Evolutionary conservation across 1,140 invertebrate species (phyloP).

Genomic region (Uloborus diversus): DNA sequence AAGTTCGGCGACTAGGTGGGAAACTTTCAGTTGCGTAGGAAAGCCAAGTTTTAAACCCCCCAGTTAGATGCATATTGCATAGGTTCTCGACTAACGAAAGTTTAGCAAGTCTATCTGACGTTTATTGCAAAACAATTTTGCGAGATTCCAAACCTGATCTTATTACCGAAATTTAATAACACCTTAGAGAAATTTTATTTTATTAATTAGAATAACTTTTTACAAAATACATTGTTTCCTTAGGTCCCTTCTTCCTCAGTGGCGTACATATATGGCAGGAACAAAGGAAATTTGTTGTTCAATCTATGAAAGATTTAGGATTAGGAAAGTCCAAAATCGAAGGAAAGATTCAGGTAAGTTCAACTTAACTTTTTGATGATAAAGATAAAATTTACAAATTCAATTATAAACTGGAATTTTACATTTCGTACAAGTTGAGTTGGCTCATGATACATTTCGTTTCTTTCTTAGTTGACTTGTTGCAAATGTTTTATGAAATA

Average conservation of each 20-base stretch:
- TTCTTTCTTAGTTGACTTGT: no score
- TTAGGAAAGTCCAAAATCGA: constrained; percentile 79
- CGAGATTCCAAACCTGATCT: not conserved
- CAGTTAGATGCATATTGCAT: no score
- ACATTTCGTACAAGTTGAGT: no score
- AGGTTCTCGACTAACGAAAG: not conserved
- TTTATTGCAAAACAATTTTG: not conserved
- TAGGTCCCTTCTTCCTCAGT: constrained; percentile 11
- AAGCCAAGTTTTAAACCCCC: no score
- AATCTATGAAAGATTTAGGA: constrained; percentile 76
- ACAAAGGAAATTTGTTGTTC: constrained; percentile 77
- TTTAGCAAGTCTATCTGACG: not conserved
- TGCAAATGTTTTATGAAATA: no score
- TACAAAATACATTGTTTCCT: not conserved
- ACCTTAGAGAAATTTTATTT: not conserved
- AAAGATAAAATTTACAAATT: not conserved
- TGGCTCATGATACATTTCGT: no score
- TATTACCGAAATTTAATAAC: not conserved
- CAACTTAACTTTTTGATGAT: not conserved
- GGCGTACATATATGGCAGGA: constrained; percentile 76
- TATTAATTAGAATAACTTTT: not conserved
- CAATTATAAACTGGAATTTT: no score
- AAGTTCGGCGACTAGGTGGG: no score
- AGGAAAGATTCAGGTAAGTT: constrained; percentile 71
- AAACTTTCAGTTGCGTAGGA: no score